Percentiles rank a stretch among this genome's conserved stretches.
Evolutionary conservation across 2,113 vertebrate genomes (phyloP).

Genomic region (Ondatra zibethicus): DNA sequence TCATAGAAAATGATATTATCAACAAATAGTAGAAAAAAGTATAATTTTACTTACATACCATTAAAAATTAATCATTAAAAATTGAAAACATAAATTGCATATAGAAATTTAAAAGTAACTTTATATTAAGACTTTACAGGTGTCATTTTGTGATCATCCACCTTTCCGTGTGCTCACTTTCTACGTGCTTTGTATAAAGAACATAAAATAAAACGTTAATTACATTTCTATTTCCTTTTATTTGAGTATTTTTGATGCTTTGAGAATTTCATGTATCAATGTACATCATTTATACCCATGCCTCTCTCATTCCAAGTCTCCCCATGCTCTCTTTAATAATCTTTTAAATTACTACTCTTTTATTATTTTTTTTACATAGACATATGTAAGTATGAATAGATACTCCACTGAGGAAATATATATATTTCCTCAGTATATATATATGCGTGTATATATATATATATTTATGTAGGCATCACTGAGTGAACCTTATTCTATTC

Average conservation of each 20-base stretch:
- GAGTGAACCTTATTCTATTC: not conserved
- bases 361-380: not conserved
- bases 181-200: not conserved
- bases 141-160: not conserved
- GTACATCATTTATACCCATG: not conserved
- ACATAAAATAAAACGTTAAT: not conserved
- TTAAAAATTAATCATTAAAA: not conserved
- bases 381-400: not conserved
- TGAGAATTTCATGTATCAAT: not conserved
- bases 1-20: not conserved
- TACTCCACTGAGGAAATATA: not conserved
- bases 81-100: not conserved
- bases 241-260: not conserved
- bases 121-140: not conserved
- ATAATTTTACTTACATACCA: not conserved
- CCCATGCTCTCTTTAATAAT: not conserved
- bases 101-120: not conserved
- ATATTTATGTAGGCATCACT: not conserved
- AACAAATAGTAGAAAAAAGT: not conserved
- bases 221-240: not conserved
- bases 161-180: not conserved
- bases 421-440: not conserved
- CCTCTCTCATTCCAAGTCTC: not conserved
- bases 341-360: not conserved
- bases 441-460: not conserved